These are phyloP conservation scores for Lepeophtheirus nordmannii DNA, from an alignment of 2,888 invertebrate genomes.

Conservation along the genomic window DNA sequence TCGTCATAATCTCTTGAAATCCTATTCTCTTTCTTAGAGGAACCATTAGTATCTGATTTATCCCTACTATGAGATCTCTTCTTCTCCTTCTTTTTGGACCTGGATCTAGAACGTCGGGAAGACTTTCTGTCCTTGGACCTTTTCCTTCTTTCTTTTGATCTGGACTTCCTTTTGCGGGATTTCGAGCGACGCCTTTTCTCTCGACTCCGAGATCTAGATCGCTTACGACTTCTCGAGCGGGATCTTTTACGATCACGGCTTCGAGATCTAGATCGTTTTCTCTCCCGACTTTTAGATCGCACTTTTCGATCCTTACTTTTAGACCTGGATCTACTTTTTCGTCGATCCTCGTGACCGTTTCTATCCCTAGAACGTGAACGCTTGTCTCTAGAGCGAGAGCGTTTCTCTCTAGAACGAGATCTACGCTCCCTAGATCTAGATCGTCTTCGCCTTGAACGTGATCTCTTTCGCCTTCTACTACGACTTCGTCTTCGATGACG, in stretches of 20 bases:
- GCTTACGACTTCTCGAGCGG: slow-evolving; percentile 37
- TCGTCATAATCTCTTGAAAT: slow-evolving; percentile 42
- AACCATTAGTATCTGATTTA: slow-evolving; percentile 34
- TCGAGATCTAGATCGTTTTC: slow-evolving; percentile 9
- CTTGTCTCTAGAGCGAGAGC: slow-evolving; percentile 31
- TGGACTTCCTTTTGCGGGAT: slow-evolving; percentile 29
- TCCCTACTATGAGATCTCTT: slow-evolving; percentile 40
- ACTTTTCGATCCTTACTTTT: background rate
- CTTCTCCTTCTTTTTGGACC: slow-evolving; percentile 35
- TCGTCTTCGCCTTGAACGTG: slow-evolving; percentile 26
- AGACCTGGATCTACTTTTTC: background rate
- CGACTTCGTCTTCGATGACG: background rate
- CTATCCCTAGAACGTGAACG: slow-evolving; percentile 1
- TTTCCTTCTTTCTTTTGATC: slow-evolving; percentile 29
- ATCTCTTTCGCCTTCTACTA: background rate
- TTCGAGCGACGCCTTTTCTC: slow-evolving; percentile 34
- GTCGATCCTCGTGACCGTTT: background rate
- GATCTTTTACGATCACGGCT: slow-evolving; percentile 6
- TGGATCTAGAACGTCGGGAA: slow-evolving; percentile 27
- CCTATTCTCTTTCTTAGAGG: slow-evolving; percentile 38
- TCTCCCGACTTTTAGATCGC: slow-evolving; percentile 10
- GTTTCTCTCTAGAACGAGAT: slow-evolving; percentile 29
- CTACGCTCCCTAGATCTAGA: slow-evolving; percentile 29
- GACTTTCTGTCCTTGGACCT: background rate
- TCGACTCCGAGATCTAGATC: slow-evolving; percentile 43